Evolutionary conservation across 2,797 vertebrate genomes (phyloP), one percentile per base, ranked within the genome.

Genomic region (Spinus pinus): DNA sequence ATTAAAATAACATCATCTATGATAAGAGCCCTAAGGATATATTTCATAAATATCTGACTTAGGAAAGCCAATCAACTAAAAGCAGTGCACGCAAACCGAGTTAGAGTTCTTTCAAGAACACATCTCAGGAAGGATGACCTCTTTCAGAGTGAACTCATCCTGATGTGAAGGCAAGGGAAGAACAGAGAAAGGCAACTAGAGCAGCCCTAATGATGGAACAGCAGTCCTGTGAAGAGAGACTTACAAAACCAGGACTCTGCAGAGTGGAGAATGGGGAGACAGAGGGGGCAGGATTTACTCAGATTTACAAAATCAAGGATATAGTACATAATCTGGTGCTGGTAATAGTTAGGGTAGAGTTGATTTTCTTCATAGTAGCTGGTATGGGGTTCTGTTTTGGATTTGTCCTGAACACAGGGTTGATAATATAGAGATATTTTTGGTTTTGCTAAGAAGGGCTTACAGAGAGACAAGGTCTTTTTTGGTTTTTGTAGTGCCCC

Each of bases 31-130:
- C 9, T 56, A 23, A 46, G 49, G 83, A 77, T n/a, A 9, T 46
- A 28, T 67, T 64, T 83, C 46, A 74, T 85, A 91, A 74, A 91
- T 89, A 83, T 74, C 27, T 11, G 14, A 78, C 15, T 73, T 77
- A 61, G 14, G 14, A 93, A 91, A 94, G 10, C 6, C 1, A 95
- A 83, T 92, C 90, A 91, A 33, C 41, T 95, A 67, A 93, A 92
- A 93, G 64, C 33, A 77, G 39, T 44, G 19, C 24, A 39, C 2
- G 5, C 33, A 88, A 94, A 81, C 37, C 64, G 49, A 93, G 46
- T 90, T 80, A 86, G 12, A 54, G 51, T n/a, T 11, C 56, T 80
- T 94, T 87, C 41, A 80, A 74, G 42, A 89, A 15, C 21, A 49
- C 9, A 42, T 49, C 37, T 91, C 24, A 23, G 78, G 67, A 94